Evolutionary conservation across 2,888 invertebrate species (phyloP).

Genomic region (Coremacera marginata): DNA sequence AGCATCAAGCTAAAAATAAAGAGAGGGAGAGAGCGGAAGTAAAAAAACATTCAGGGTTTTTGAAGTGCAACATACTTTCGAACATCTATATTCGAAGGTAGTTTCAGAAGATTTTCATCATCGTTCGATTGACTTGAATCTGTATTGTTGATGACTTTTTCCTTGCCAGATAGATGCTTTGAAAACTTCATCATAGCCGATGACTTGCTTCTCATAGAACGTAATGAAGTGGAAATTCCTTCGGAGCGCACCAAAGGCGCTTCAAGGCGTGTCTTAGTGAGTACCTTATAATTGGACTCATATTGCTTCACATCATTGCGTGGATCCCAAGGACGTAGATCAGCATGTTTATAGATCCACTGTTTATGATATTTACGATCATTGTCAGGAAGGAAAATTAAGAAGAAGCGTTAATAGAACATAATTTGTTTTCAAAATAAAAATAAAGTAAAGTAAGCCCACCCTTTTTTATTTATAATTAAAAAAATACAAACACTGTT

Average conservation of each 20-base stretch:
- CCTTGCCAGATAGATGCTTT: constrained; percentile 44
- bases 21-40: neutral
- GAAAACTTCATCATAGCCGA: constrained; percentile 66
- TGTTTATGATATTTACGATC: constrained; percentile 38
- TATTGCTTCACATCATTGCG: constrained; percentile 89
- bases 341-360: constrained; percentile 84
- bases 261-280: constrained; percentile 81
- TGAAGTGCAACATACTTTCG: constrained; percentile 53
- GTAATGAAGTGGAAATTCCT: constrained; percentile 76
- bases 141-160: constrained; percentile 66
- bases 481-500: no score
- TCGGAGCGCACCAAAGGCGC: constrained; percentile 81
- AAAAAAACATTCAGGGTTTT: neutral
- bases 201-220: constrained; percentile 70
- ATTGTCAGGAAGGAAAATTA: neutral
- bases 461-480: no score
- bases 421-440: no score
- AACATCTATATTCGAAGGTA: constrained; percentile 47
- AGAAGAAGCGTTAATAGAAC: neutral
- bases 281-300: constrained; percentile 84
- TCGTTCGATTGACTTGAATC: constrained; percentile 71
- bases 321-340: constrained; percentile 89
- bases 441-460: no score
- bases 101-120: constrained; percentile 51
- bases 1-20: constrained; percentile 70